Conservation (phyloP, 2,113 vertebrate genomes). For the Colaptes auratus region DNA sequence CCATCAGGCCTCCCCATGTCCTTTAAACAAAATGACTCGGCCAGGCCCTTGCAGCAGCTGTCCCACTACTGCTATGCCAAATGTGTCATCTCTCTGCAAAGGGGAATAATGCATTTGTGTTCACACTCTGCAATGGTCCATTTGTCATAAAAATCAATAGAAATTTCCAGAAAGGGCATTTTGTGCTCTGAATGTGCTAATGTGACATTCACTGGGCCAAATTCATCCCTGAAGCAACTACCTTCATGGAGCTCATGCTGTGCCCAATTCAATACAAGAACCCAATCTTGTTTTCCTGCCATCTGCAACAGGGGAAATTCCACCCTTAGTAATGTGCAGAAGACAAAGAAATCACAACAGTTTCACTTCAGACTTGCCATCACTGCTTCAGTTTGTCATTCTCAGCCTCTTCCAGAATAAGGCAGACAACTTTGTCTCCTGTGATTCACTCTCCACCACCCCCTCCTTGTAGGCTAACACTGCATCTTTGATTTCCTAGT, state of each 20-base stretch:
- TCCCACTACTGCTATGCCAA: not conserved
- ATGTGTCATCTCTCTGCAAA: not conserved
- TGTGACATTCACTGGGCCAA: constrained; percentile 30
- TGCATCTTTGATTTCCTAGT: not conserved
- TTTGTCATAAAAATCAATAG: constrained; percentile 53
- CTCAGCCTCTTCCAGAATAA: not conserved
- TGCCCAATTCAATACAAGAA: not conserved
- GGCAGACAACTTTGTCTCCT: not conserved
- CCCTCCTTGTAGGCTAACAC: not conserved
- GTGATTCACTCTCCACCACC: not conserved
- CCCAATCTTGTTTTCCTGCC: not conserved
- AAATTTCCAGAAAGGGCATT: constrained; percentile 37
- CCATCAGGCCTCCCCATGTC: not conserved
- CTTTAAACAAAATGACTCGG: no score
- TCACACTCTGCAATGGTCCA: not conserved
- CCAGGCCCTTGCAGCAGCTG: not conserved
- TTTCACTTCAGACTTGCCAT: not conserved
- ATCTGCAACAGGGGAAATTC: not conserved
- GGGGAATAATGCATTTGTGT: not conserved
- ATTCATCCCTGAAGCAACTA: not conserved
- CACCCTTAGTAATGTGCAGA: not conserved
- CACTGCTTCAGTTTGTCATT: not conserved
- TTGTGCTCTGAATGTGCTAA: constrained; percentile 29
- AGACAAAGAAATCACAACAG: not conserved
- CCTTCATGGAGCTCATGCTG: not conserved